Conservation (phyloP, 1,140 invertebrate genomes). For the Danaus plexippus region DNA sequence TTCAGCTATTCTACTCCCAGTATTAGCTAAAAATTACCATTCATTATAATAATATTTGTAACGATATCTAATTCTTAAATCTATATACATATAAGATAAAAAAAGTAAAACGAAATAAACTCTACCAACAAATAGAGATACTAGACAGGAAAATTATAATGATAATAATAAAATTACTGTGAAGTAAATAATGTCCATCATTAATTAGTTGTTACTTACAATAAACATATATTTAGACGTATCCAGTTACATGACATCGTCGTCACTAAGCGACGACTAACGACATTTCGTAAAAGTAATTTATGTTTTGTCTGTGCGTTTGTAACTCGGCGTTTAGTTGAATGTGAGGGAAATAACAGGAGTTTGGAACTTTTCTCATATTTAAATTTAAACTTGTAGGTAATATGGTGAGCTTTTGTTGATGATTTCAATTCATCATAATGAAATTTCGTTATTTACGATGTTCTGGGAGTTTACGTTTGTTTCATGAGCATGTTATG, state of each 20-base stretch:
- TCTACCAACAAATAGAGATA: too few species aligned
- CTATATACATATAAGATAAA: too few species aligned
- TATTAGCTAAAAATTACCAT: too few species aligned
- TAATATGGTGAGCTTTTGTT: constrained; percentile 5
- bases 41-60: too few species aligned
- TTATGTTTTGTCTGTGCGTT: constrained; percentile 26
- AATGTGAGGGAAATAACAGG: constrained; percentile 10
- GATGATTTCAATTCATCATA: constrained; percentile 10
- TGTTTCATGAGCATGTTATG: too few species aligned
- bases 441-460: constrained; percentile 7
- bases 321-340: constrained; percentile 16
- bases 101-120: too few species aligned
- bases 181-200: too few species aligned
- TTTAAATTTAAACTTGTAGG: constrained; percentile 20
- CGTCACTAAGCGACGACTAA: constrained; percentile 14
- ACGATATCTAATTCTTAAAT: too few species aligned
- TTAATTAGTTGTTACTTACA: too few species aligned
- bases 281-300: constrained; percentile 34
- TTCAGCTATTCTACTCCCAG: too few species aligned
- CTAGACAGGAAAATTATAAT: too few species aligned
- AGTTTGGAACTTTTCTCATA: constrained; percentile 24
- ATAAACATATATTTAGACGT: constrained; percentile 4
- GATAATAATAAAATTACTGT: too few species aligned
- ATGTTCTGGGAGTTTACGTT: not conserved
- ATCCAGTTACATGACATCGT: constrained; percentile 15